Evolutionary conservation across 2,113 vertebrate species (phyloP).

Genomic region (Xiphorhynchus elegans): DNA sequence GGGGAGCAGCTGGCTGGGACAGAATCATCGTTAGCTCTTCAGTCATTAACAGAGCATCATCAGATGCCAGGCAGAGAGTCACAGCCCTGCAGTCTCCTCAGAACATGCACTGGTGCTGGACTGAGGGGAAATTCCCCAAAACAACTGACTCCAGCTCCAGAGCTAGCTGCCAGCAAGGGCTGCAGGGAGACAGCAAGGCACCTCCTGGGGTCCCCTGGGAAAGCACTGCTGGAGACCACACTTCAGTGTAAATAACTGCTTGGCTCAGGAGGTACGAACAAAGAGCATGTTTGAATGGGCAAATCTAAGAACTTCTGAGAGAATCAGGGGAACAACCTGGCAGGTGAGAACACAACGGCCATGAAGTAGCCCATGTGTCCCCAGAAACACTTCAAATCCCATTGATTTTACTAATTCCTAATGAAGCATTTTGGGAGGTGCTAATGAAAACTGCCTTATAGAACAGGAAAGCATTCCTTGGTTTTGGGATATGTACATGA

Average conservation of each 20-base stretch:
- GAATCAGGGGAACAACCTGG: neutral
- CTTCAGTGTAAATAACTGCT: rapidly evolving
- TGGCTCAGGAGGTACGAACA: neutral
- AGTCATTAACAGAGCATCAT: rapidly evolving
- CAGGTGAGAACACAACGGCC: rapidly evolving
- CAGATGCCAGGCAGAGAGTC: rapidly evolving
- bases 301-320: rapidly evolving
- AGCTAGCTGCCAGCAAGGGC: rapidly evolving
- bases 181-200: neutral
- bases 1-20: neutral
- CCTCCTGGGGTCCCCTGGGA: rapidly evolving
- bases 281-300: neutral
- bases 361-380: too few species aligned
- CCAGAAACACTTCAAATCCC: neutral
- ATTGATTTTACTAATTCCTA: neutral
- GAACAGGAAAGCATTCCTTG: neutral
- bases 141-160: neutral
- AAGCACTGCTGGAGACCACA: neutral
- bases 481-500: rapidly evolving
- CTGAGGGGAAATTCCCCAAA: neutral
- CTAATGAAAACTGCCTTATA: neutral
- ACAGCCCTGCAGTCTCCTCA: neutral
- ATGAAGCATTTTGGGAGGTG: neutral
- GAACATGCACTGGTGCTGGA: rapidly evolving
- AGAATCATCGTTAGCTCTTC: rapidly evolving